Evolutionary conservation across 2,797 vertebrate species (phyloP).

Genomic region (Meda fulgida): DNA sequence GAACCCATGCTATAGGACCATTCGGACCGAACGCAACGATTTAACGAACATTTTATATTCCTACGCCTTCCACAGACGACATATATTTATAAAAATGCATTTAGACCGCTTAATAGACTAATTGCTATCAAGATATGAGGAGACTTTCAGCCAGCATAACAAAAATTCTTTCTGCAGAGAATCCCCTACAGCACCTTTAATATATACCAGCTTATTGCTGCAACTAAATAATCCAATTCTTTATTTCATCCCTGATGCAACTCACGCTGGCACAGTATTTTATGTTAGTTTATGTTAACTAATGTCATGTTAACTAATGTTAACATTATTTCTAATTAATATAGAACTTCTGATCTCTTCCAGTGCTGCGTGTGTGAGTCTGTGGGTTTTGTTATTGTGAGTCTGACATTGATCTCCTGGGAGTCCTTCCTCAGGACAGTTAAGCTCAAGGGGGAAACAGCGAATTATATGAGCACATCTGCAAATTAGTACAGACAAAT

Average conservation of each 20-base stretch:
- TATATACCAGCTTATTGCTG: not conserved
- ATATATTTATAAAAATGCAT: too few species aligned
- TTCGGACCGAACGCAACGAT: too few species aligned
- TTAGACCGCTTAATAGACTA: too few species aligned
- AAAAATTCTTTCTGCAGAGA: too few species aligned
- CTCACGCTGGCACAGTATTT: not conserved
- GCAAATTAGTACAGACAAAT: slow-evolving; percentile 27
- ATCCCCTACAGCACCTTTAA: too few species aligned
- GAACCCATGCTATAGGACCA: too few species aligned
- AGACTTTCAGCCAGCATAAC: too few species aligned
- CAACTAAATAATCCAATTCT: not conserved
- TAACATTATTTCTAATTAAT: not conserved
- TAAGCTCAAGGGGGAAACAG: slow-evolving; percentile 34
- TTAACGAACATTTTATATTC: too few species aligned
- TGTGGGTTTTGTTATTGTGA: slow-evolving; percentile 24
- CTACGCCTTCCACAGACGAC: too few species aligned
- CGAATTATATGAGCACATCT: slow-evolving; percentile 33
- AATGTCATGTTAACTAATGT: not conserved
- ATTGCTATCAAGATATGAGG: too few species aligned
- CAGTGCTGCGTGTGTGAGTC: not conserved
- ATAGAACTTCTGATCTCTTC: not conserved
- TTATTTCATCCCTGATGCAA: not conserved
- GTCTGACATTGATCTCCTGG: slow-evolving; percentile 24
- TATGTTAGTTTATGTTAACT: not conserved
- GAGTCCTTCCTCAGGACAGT: slow-evolving; percentile 28